Evolutionary conservation across 2,797 vertebrate genomes (phyloP).

Genomic region (Sebastes oblongus): DNA sequence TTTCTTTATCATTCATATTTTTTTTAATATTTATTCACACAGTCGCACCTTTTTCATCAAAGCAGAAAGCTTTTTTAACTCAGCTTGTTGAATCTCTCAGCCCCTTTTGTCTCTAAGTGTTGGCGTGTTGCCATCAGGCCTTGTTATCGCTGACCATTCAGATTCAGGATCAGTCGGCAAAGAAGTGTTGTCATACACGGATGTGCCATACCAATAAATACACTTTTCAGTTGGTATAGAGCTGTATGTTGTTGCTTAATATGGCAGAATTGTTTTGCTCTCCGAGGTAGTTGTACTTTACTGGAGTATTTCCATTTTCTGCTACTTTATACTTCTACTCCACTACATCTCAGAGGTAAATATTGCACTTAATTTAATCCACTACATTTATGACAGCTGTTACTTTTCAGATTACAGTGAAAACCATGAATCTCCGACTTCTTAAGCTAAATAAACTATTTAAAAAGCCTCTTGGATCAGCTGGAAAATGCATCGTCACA

Average conservation of each 20-base stretch:
- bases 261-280: not conserved
- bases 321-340: too few relatives aligned
- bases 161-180: not conserved
- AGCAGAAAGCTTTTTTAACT: slow-evolving; percentile 46
- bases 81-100: not conserved
- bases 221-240: not conserved
- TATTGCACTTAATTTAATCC: too few relatives aligned
- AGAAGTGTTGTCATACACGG: not conserved
- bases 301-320: too few relatives aligned
- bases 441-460: too few relatives aligned
- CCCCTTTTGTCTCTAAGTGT: slow-evolving; percentile 36
- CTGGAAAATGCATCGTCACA: too few relatives aligned
- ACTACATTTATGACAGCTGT: too few relatives aligned
- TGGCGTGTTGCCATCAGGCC: not conserved
- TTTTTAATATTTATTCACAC: slow-evolving; percentile 6
- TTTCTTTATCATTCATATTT: slow-evolving; percentile 25
- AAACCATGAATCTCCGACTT: too few relatives aligned
- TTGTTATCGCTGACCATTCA: not conserved
- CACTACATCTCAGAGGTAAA: too few relatives aligned
- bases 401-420: too few relatives aligned
- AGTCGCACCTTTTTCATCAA: slow-evolving; percentile 15
- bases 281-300: not conserved
- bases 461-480: too few relatives aligned
- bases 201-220: not conserved
- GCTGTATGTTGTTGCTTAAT: not conserved